Percentiles rank a stretch among this genome's conserved stretches.
phyloP scores from a whole-genome alignment of 2,113 vertebrate genomes.

The Scomber japonicus region DNA sequence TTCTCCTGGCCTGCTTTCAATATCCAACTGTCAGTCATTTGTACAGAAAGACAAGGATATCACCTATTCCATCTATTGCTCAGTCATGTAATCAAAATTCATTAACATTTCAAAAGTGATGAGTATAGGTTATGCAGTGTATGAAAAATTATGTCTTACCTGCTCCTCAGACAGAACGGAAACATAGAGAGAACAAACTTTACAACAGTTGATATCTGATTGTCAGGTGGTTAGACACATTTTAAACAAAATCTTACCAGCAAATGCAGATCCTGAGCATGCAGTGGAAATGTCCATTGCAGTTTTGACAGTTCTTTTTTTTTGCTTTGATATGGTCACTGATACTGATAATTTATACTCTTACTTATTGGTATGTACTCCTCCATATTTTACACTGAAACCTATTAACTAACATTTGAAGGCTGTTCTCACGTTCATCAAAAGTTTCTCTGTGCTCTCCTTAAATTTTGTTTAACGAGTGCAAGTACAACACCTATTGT shows the following conservation, averaged over 20 bases:
- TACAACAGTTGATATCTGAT: background rate
- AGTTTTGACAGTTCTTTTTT: background rate
- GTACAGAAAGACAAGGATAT: constrained; percentile 55
- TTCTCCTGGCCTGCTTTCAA: constrained; percentile 36
- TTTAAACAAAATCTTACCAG: background rate
- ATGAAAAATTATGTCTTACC: background rate
- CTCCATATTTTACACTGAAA: background rate
- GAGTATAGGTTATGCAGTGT: constrained; percentile 32
- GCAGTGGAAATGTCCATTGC: background rate
- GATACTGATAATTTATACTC: background rate
- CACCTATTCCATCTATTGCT: constrained; percentile 60
- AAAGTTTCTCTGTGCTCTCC: too few species aligned
- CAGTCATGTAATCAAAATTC: constrained; percentile 62
- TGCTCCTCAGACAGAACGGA: background rate
- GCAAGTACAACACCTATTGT: too few species aligned
- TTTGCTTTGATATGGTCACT: background rate
- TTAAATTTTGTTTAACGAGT: too few species aligned
- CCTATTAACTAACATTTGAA: too few species aligned
- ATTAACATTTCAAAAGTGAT: constrained; percentile 71
- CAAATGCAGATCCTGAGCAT: background rate
- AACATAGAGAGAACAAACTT: background rate
- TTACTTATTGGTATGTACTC: background rate
- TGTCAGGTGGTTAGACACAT: background rate
- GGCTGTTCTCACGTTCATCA: too few species aligned
- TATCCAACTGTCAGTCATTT: constrained; percentile 64